Percentiles rank a stretch among this genome's conserved stretches.
Evolutionary conservation across 1,140 invertebrate species (phyloP).

Genomic region (Adoxophyes honmai): DNA sequence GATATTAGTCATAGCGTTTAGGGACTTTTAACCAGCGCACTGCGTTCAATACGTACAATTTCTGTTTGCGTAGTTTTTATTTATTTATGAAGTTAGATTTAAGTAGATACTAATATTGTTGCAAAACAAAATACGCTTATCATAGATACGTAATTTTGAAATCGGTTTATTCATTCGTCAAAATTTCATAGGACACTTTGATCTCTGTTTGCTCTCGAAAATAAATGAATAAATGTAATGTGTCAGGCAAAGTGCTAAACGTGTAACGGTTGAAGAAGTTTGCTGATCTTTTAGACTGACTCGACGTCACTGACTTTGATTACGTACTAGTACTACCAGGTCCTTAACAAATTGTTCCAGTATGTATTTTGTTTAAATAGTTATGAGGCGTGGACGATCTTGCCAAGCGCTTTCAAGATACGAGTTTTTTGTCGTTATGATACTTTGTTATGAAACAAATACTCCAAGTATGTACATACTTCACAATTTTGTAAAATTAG

Average conservation of each 20-base stretch:
- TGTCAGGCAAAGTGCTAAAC: not conserved
- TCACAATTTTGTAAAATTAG: no score
- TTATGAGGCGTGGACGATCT: not conserved
- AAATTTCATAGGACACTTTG: constrained; percentile 25
- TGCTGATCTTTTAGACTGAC: not conserved
- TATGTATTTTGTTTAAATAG: not conserved
- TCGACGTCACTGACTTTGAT: not conserved
- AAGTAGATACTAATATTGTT: constrained; percentile 17
- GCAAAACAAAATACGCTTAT: constrained; percentile 41
- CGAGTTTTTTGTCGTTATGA: no score
- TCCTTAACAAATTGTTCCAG: no score
- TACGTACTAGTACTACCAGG: not conserved
- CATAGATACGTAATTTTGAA: constrained; percentile 16
- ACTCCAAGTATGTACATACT: no score
- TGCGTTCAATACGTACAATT: constrained; percentile 9
- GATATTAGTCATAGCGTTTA: constrained; percentile 60
- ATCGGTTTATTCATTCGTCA: constrained; percentile 21
- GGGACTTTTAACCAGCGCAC: constrained; percentile 15
- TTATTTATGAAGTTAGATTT: constrained; percentile 20
- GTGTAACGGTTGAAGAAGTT: not conserved
- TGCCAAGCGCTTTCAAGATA: not conserved
- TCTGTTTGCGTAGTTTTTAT: constrained; percentile 16
- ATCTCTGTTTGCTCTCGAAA: constrained; percentile 47
- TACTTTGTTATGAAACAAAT: no score
- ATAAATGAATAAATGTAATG: not conserved